Evolutionary conservation across 2,113 vertebrate genomes (phyloP).

Genomic region (Triplophysa siluroides): DNA sequence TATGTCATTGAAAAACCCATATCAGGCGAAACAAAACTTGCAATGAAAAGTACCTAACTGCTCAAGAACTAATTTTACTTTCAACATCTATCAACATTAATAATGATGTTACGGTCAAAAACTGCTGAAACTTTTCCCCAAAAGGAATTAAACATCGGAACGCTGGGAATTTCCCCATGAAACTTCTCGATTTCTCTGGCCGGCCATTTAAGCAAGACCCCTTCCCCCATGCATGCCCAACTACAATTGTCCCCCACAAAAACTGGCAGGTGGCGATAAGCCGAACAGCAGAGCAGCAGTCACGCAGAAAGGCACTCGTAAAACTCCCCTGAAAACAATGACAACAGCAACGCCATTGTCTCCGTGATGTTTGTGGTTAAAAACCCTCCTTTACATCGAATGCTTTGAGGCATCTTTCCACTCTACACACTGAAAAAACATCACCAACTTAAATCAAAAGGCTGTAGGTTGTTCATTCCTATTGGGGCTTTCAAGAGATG

Average conservation of each 20-base stretch:
- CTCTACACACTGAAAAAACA: background rate
- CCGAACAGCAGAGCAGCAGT: conserved; percentile 51
- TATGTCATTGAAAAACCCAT: no score
- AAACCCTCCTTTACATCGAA: conserved; percentile 42
- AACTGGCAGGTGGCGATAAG: conserved; percentile 57
- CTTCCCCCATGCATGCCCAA: conserved; percentile 39
- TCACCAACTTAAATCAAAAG: background rate
- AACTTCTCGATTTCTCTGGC: conserved; percentile 25
- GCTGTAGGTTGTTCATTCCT: conserved; percentile 15
- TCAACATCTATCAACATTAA: no score
- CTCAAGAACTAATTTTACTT: background rate
- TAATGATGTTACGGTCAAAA: background rate
- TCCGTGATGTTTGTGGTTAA: conserved; percentile 40
- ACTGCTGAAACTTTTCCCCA: background rate
- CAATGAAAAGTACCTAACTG: background rate
- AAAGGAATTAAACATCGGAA: conserved; percentile 2
- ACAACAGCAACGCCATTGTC: conserved; percentile 42
- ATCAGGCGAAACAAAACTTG: background rate
- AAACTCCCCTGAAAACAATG: conserved; percentile 53
- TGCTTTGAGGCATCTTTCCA: conserved; percentile 40
- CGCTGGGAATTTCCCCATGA: background rate
- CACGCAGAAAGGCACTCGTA: conserved; percentile 46
- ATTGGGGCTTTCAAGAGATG: conserved; percentile 24
- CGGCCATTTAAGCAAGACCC: conserved; percentile 19
- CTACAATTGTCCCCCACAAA: conserved; percentile 43